phyloP scores from a whole-genome alignment of 2,113 vertebrate species.

The Lophius piscatorius region DNA sequence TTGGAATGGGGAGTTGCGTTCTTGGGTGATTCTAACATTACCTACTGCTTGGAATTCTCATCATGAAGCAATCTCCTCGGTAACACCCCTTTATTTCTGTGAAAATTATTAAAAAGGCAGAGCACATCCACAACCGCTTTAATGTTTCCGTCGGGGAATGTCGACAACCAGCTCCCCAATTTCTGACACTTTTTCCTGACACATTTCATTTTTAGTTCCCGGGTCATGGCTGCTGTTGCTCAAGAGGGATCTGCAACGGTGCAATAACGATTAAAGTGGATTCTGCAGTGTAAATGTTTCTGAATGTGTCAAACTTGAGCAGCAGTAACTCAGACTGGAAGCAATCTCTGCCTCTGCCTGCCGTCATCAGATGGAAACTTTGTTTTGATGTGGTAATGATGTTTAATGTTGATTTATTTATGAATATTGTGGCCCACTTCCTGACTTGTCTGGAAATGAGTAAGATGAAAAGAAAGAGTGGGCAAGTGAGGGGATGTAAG shows the following conservation, averaged over 20 bases:
- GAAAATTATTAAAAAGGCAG: background rate
- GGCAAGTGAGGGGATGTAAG: background rate
- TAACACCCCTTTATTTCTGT: conserved; percentile 6
- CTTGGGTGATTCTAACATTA: background rate
- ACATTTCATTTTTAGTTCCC: no score
- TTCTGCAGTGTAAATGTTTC: background rate
- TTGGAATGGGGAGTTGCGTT: background rate
- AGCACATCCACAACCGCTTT: background rate
- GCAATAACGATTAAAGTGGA: background rate
- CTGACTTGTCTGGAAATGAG: conserved; percentile 6
- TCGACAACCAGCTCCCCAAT: background rate
- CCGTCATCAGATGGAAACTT: background rate
- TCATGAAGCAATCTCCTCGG: conserved; percentile 9
- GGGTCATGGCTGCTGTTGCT: no score
- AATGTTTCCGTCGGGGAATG: background rate
- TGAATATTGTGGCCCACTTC: background rate
- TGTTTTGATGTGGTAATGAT: background rate
- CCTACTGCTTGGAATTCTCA: background rate
- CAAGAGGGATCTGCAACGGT: no score
- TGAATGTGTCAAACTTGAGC: background rate
- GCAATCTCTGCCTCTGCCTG: background rate
- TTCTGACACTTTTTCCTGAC: background rate
- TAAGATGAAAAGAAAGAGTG: background rate
- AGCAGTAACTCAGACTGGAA: background rate
- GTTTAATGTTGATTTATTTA: conserved; percentile 9